phyloP scores from a whole-genome alignment of 2,888 invertebrate genomes.

The Caenorhabditis uteleia region DNA sequence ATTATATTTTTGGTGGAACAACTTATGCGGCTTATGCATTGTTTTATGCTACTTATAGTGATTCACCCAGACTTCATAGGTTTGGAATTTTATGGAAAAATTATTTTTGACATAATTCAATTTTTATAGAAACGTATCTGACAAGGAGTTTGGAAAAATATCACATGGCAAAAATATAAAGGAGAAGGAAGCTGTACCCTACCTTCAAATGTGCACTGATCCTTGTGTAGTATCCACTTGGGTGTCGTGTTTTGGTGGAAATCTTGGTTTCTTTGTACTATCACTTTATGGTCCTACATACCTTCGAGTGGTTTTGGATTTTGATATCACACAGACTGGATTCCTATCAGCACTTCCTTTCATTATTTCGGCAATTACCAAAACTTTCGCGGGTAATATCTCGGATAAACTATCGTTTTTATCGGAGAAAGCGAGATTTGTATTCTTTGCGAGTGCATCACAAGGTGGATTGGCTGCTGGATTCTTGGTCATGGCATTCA shows the following conservation, averaged over 20 bases:
- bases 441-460: conserved; percentile 45
- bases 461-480: conserved; percentile 50
- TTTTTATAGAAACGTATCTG: conserved; percentile 5
- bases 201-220: conserved; percentile 12
- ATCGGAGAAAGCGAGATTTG: conserved; percentile 32
- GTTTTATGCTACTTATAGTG: conserved; percentile 25
- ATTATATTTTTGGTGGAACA: conserved; percentile 36
- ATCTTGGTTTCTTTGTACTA: conserved; percentile 49
- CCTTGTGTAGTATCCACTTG: conserved; percentile 6
- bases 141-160: conserved; percentile 4
- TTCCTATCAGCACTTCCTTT: conserved; percentile 42
- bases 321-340: conserved; percentile 43
- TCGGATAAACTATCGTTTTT: conserved; percentile 37
- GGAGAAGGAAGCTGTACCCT: conserved; percentile 23
- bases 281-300: conserved; percentile 53
- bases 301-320: conserved; percentile 37
- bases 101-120: background rate
- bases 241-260: conserved; percentile 38
- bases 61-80: conserved; percentile 21
- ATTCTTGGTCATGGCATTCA: conserved; percentile 39
- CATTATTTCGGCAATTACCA: conserved; percentile 32
- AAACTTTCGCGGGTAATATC: conserved; percentile 35
- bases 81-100: background rate
- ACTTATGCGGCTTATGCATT: no score
- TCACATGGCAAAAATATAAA: background rate